These are phyloP conservation scores for Hemaris fuciformis DNA, from an alignment of 2,888 invertebrate species.

Conservation along the genomic window DNA sequence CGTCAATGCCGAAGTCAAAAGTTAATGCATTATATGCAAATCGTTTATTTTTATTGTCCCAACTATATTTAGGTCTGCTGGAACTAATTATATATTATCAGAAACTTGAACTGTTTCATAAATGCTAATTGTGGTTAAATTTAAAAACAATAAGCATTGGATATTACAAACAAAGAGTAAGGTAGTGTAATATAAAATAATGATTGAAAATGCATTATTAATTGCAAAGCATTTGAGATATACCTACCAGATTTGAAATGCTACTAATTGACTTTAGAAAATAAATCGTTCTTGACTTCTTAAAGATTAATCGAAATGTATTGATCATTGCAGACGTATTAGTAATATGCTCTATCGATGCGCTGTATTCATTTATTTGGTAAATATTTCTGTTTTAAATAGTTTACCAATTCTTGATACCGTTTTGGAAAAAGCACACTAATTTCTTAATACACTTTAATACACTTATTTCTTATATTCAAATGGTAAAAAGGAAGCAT, in stretches of 20 bases:
- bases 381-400: background rate
- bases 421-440: too few species aligned
- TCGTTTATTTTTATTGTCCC: background rate
- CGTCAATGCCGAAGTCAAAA: background rate
- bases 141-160: background rate
- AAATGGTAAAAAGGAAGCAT: too few species aligned
- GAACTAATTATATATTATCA: too few species aligned
- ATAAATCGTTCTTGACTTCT: background rate
- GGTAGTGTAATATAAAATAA: too few species aligned
- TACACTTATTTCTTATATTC: too few species aligned
- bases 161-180: too few species aligned
- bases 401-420: too few species aligned
- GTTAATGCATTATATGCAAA: background rate
- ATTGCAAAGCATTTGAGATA: background rate
- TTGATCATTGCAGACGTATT: background rate
- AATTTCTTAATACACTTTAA: too few species aligned
- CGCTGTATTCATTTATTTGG: background rate
- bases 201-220: too few species aligned
- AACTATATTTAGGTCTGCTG: background rate
- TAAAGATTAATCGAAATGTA: background rate
- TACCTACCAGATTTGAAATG: background rate
- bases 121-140: background rate
- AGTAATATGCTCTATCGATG: background rate
- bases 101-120: background rate
- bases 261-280: background rate